Conservation (phyloP, 1,140 invertebrate genomes). For the Brachionus calyciflorus region DNA sequence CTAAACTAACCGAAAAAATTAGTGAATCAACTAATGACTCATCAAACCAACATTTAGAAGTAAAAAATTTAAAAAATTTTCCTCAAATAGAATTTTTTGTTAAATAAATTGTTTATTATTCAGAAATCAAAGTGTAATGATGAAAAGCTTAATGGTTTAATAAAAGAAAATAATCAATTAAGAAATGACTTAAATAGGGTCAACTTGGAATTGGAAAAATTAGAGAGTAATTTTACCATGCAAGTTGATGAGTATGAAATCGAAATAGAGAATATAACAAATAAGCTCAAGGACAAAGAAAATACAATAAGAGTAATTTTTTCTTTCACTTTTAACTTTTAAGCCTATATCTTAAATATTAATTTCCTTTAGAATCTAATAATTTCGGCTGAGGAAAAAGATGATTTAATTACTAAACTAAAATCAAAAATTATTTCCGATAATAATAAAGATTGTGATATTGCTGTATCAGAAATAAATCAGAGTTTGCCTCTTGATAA, state of each 20-base stretch:
- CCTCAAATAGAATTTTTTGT: no score
- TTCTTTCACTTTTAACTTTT: not conserved
- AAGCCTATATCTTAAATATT: not conserved
- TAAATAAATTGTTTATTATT: no score
- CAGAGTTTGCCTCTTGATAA: no score
- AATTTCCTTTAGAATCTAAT: constrained; percentile 16
- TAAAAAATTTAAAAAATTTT: no score
- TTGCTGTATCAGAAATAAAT: no score
- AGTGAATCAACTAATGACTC: not conserved
- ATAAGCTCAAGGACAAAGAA: constrained; percentile 18
- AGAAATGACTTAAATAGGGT: not conserved
- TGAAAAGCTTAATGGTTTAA: not conserved
- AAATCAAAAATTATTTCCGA: not conserved
- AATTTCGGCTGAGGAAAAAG: constrained; percentile 21
- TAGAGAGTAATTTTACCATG: not conserved
- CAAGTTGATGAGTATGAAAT: constrained; percentile 19
- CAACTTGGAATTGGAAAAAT: constrained; percentile 16
- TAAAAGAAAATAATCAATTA: constrained; percentile 18
- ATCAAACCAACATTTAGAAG: not conserved
- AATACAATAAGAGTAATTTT: constrained; percentile 3
- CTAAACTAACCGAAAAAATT: not conserved
- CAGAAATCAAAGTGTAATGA: no score
- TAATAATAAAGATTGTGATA: no score
- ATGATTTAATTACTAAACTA: constrained; percentile 15
- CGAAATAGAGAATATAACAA: constrained; percentile 3